A percentile compares a stretch with the other conserved stretches of the same genome.
Conservation (phyloP, 1,140 invertebrate genomes). For the Antheraea mylitta region DNA sequence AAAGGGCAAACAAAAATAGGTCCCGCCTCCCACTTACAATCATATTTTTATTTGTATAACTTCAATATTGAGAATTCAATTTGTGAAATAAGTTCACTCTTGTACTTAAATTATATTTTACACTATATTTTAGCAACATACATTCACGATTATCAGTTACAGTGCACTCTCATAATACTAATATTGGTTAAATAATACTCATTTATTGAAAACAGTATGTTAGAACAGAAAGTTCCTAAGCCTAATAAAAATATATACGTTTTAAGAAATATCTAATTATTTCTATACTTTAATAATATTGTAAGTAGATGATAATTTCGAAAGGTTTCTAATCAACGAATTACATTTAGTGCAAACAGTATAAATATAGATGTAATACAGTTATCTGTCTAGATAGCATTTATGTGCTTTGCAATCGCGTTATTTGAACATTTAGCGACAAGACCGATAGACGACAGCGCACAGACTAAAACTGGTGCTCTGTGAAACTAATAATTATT, state of each 20-base stretch:
- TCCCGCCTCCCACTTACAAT: neutral
- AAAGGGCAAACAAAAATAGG: neutral
- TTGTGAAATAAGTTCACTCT: constrained; percentile 11
- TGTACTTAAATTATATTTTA: constrained; percentile 29
- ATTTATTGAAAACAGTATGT: constrained; percentile 41
- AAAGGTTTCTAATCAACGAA: constrained; percentile 77
- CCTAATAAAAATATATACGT: constrained; percentile 56
- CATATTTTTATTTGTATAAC: neutral
- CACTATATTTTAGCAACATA: neutral
- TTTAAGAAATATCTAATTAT: constrained; percentile 65
- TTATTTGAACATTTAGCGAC: constrained; percentile 16
- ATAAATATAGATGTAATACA: constrained; percentile 28
- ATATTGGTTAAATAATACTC: neutral
- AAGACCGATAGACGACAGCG: no score
- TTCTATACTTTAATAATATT: constrained; percentile 55
- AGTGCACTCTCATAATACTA: neutral
- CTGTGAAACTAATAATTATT: no score
- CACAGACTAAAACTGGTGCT: no score
- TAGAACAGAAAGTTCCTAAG: constrained; percentile 74
- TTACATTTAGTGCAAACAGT: constrained; percentile 53
- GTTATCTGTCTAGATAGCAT: constrained; percentile 12
- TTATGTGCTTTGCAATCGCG: constrained; percentile 8
- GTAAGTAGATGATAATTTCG: constrained; percentile 67
- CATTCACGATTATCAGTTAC: neutral
- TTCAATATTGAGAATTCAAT: neutral